Evolutionary conservation across 2,888 invertebrate genomes (phyloP), one percentile per base, ranked within the genome.

Genomic region (Geotrupes spiniger): DNA sequence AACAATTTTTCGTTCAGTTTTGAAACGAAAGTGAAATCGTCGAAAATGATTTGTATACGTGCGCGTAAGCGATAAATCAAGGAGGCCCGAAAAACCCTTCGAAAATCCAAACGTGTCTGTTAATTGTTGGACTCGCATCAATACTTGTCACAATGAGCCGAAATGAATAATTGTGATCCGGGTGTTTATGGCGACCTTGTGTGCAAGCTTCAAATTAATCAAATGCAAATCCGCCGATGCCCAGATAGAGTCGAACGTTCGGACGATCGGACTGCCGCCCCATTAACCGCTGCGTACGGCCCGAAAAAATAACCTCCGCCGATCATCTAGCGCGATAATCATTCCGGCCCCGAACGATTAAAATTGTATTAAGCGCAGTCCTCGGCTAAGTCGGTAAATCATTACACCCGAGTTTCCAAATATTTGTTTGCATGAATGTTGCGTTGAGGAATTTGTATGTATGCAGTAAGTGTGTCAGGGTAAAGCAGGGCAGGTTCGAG

Each of bases 131-230:
- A 10, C 38, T 11, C 15, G 8, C 38, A 38, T 38, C 38, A 38
- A 38, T 38, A 38, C 21, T 17, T 38, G 38, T 38, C 38, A 38
- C 15, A 38, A 17, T 38, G 21, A 11, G 38, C 21, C 10, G 8
- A 38, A 38, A 38, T 38, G 38, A 38, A 21, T 38, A 21, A 38
- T 17, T 17, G 12, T 38, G 38, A 38, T 38, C 21, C 38, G 15
- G 16, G 38, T 38, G 25, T 38, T 38, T 38, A 38, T 17, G 25
- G 38, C 38, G 21, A 60, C 56, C 58, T 65, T 58, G 67, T 66
- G 64, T 67, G 65, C 58, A 50, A 59, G 57, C 53, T 52, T 52
- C 49, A 60, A 60, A 67, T 68, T 68, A 68, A 67, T 68, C 67
- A 66, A 64, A 68, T 68, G 68, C 63, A 68, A 68, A 68, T 68